Evolutionary conservation across 2,113 vertebrate species (phyloP), one percentile per base, ranked within the genome.

Genomic region (Arizona elegans): DNA sequence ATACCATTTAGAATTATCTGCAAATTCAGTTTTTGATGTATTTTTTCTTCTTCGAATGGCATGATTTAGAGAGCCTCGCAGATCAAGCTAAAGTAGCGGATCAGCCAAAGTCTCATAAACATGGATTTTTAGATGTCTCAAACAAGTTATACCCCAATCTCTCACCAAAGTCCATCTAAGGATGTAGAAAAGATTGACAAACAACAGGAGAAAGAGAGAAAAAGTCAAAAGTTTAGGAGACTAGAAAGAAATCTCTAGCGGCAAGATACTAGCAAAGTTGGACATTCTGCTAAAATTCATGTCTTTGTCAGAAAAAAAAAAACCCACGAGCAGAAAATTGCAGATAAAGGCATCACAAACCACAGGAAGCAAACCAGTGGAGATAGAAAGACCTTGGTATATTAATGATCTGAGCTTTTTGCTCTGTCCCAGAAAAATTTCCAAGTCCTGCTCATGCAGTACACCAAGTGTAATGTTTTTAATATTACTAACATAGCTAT

Each of bases 61-160:
- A 92, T 95, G 87, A 96, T 93, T 96, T 95, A 94, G 88, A 93
- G 89, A 94, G 91, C 17, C 33, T 95, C 87, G 9, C 0, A 0
- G 94, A 95, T 96, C 95, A 95, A 95, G 65, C 86, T 96, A 95
- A 97, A 97, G 86, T 56, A 95, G 87, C 86, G 91, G 87, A 95
- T 95, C 95, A 96, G 90, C 29, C 75, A 94, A 93, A 93, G 89
- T 87, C 94, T 94, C 95, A 92, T 92, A 96, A 95, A 91, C 88
- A 86, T 3, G 8, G 93, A 94, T 95, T 97, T 95, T 92, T 95
- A 26, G 56, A 91, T 52, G 43, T 54, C 91, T 96, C 70, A 54
- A 95, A 92, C 86, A 94, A 89, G 88, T 89, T 94, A 94, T 96
- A 96, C 95, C 62, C 92, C 85, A 95, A 93, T 96, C 54, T 56